These are phyloP conservation scores for Drosophila equinoxialis DNA, from an alignment of 1,140 invertebrate species.

Conservation along the genomic window DNA sequence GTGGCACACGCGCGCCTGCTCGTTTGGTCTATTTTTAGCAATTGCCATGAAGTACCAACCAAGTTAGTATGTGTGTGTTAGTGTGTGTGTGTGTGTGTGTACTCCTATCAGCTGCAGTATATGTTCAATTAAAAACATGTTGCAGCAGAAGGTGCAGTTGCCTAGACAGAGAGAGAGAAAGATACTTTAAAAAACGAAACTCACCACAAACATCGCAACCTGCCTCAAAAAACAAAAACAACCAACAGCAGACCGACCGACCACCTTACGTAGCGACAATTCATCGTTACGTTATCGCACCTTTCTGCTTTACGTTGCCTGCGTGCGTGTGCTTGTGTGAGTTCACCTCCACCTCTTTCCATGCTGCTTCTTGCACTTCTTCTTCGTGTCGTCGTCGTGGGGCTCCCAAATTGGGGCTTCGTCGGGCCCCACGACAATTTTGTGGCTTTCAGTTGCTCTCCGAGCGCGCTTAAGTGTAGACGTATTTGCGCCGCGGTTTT, in stretches of 20 bases:
- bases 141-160: slow-evolving; percentile 14
- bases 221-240: slow-evolving; percentile 50
- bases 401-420: slow-evolving; percentile 51
- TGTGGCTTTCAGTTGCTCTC: slow-evolving; percentile 61
- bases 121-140: slow-evolving; percentile 21
- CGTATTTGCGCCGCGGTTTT: slow-evolving; percentile 26
- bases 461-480: slow-evolving; percentile 64
- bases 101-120: slow-evolving; percentile 38
- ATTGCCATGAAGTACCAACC: slow-evolving; percentile 21
- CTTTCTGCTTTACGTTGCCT: slow-evolving; percentile 29
- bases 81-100: slow-evolving; percentile 18
- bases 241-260: background rate
- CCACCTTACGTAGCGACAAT: slow-evolving; percentile 41
- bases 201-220: slow-evolving; percentile 46
- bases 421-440: slow-evolving; percentile 59
- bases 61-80: background rate
- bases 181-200: background rate
- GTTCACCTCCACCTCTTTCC: slow-evolving; percentile 9
- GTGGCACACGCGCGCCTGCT: slow-evolving; percentile 73
- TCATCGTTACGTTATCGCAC: slow-evolving; percentile 15
- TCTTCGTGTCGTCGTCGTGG: slow-evolving; percentile 17
- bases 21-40: slow-evolving; percentile 65
- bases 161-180: background rate
- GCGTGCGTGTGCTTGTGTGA: slow-evolving; percentile 12
- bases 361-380: slow-evolving; percentile 40